Percentiles rank a stretch among this genome's conserved stretches.
These are phyloP conservation scores for Rhorus exstirpatorius DNA, from an alignment of 2,888 invertebrate genomes.

Conservation along the genomic window DNA sequence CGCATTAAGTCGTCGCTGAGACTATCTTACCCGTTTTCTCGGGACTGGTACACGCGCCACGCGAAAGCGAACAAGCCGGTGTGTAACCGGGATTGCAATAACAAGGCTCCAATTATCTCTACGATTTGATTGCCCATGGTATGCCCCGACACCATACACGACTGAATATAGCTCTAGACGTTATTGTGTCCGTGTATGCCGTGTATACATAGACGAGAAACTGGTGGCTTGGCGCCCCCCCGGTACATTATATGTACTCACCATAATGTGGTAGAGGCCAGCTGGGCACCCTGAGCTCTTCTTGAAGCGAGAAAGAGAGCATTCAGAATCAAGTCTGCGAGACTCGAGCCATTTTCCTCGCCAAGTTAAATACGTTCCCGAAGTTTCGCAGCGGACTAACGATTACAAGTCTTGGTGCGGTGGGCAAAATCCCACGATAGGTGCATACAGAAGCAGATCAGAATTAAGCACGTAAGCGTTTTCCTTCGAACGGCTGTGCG, in stretches of 20 bases:
- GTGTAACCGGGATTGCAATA: slow-evolving; percentile 63
- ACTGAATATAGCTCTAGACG: slow-evolving; percentile 61
- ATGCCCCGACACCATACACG: slow-evolving; percentile 42
- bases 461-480: background rate
- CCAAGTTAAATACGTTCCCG: slow-evolving; percentile 27
- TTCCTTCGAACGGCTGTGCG: background rate
- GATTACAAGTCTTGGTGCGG: slow-evolving; percentile 3
- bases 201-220: slow-evolving; percentile 22
- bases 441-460: background rate
- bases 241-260: slow-evolving; percentile 44
- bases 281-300: slow-evolving; percentile 8
- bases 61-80: slow-evolving; percentile 64
- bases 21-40: slow-evolving; percentile 47
- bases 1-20: slow-evolving; percentile 71
- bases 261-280: slow-evolving; percentile 30
- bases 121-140: slow-evolving; percentile 72
- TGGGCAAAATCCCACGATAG: background rate
- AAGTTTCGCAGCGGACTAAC: background rate
- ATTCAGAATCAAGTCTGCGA: slow-evolving; percentile 14
- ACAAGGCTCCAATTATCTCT: slow-evolving; percentile 75
- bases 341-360: slow-evolving; percentile 23
- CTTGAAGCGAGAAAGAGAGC: slow-evolving; percentile 30
- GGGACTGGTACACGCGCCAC: slow-evolving; percentile 1
- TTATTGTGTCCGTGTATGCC: slow-evolving; percentile 32
- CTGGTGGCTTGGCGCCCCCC: slow-evolving; percentile 12